These are phyloP conservation scores for Melanostoma mellinum DNA, from an alignment of 2,888 invertebrate genomes.

Conservation along the genomic window DNA sequence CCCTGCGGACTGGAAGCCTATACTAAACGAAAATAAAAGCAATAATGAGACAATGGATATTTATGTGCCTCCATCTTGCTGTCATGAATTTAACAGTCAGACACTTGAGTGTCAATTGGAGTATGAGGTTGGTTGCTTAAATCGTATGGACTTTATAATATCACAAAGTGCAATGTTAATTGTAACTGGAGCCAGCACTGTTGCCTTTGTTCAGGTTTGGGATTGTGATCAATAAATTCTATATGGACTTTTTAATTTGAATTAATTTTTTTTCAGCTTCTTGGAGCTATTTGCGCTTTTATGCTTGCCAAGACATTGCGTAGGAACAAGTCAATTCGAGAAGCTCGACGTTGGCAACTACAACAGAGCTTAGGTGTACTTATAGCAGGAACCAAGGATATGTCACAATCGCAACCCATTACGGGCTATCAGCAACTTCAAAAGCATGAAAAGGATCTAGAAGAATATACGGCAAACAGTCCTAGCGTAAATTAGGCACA, in stretches of 20 bases:
- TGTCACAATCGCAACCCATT: conserved; percentile 77
- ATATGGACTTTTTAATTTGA: conserved; percentile 1
- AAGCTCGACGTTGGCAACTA: conserved; percentile 87
- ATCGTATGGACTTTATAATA: conserved; percentile 85
- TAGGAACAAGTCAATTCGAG: conserved; percentile 88
- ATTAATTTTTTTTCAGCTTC: conserved; percentile 84
- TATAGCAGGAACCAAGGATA: conserved; percentile 78
- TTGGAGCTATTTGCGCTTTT: conserved; percentile 94
- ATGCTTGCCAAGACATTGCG: conserved; percentile 93
- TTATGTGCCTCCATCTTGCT: conserved; percentile 85
- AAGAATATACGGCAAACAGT: conserved; percentile 79
- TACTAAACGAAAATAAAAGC: conserved; percentile 73
- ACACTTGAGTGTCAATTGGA: conserved; percentile 76
- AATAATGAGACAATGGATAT: conserved; percentile 77
- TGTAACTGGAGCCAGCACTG: conserved; percentile 90
- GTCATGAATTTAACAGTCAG: conserved; percentile 78
- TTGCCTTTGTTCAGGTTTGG: conserved; percentile 89
- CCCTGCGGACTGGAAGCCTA: conserved; percentile 85
- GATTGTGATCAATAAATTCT: not conserved
- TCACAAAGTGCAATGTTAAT: conserved; percentile 88
- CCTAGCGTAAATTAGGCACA: conserved; percentile 79
- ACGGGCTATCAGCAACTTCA: conserved; percentile 80
- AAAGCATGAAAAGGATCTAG: conserved; percentile 75
- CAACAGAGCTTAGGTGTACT: conserved; percentile 81
- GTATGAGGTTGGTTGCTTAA: conserved; percentile 84